A percentile compares a stretch with the other conserved stretches of the same genome.
These are phyloP conservation scores for Melanchra persicariae DNA, from an alignment of 2,888 invertebrate species.

Conservation along the genomic window DNA sequence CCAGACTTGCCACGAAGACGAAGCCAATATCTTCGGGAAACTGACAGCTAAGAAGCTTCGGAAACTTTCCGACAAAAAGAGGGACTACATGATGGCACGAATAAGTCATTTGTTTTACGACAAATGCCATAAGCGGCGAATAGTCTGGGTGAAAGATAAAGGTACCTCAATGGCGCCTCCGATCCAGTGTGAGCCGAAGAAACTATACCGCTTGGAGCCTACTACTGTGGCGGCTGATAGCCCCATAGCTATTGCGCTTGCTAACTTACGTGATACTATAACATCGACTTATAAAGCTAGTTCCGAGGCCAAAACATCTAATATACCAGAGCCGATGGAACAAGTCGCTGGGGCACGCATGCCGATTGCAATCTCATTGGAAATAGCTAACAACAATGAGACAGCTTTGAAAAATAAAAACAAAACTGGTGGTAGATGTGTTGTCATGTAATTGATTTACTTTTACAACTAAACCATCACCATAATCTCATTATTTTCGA, in stretches of 20 bases:
- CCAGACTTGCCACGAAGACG: conserved; percentile 1
- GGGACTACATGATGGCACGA: conserved; percentile 41
- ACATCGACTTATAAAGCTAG: background rate
- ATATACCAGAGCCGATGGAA: conserved; percentile 5
- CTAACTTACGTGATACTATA: background rate
- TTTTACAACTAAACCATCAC: background rate
- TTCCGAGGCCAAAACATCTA: background rate
- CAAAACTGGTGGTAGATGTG: background rate
- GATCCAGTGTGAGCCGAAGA: conserved; percentile 13
- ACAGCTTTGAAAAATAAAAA: background rate
- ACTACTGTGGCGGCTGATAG: background rate
- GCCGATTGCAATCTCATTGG: background rate
- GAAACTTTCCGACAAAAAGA: conserved; percentile 23
- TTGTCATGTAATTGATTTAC: conserved; percentile 12
- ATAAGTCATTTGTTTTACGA: conserved; percentile 45
- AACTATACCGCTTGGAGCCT: conserved; percentile 23
- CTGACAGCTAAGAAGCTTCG: conserved; percentile 46
- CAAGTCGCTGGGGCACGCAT: conserved; percentile 7
- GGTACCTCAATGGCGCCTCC: background rate
- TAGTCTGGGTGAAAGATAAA: too few relatives aligned
- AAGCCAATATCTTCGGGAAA: conserved; percentile 49
- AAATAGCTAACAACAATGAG: background rate
- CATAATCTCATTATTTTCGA: conserved; percentile 1
- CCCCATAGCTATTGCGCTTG: background rate
- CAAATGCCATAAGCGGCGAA: conserved; percentile 1